Conservation (phyloP, 2,888 invertebrate species). For the Pristionchus japonicus region DNA sequence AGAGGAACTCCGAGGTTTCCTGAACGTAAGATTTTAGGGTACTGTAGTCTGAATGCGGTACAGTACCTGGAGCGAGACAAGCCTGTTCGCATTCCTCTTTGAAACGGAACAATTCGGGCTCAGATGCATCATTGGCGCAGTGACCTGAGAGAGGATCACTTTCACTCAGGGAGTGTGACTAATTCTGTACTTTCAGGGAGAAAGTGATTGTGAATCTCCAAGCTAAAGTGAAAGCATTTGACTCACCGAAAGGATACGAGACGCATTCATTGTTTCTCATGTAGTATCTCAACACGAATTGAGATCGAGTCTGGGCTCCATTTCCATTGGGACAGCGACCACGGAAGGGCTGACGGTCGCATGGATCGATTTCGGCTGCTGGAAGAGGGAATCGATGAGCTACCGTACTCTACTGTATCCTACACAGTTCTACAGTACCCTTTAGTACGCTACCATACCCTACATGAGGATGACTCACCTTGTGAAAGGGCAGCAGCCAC, state of each 20-base stretch:
- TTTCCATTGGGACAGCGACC: conserved; percentile 49
- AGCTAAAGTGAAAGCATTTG: not conserved
- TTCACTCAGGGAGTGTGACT: not conserved
- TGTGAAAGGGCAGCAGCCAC: conserved; percentile 48
- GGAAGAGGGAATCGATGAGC: not conserved
- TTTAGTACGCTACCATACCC: not conserved
- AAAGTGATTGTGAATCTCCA: not conserved
- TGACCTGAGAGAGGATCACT: conserved; percentile 63
- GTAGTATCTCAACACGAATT: conserved; percentile 75
- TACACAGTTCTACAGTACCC: not conserved
- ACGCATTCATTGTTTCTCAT: conserved; percentile 73
- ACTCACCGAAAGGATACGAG: conserved; percentile 74
- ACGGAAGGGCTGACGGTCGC: conserved; percentile 74
- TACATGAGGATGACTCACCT: conserved; percentile 9
- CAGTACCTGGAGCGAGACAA: conserved; percentile 58
- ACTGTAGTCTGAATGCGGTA: not conserved
- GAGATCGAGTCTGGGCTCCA: conserved; percentile 61
- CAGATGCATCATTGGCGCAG: conserved; percentile 72
- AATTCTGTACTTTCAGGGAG: not conserved
- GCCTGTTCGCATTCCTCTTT: conserved; percentile 75
- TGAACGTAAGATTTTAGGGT: not conserved
- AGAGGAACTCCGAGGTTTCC: conserved; percentile 45
- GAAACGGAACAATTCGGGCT: conserved; percentile 74
- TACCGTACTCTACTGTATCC: not conserved
- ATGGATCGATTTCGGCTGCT: conserved; percentile 65